Conservation (phyloP, 2,113 vertebrate species). For the Mobula birostris region DNA sequence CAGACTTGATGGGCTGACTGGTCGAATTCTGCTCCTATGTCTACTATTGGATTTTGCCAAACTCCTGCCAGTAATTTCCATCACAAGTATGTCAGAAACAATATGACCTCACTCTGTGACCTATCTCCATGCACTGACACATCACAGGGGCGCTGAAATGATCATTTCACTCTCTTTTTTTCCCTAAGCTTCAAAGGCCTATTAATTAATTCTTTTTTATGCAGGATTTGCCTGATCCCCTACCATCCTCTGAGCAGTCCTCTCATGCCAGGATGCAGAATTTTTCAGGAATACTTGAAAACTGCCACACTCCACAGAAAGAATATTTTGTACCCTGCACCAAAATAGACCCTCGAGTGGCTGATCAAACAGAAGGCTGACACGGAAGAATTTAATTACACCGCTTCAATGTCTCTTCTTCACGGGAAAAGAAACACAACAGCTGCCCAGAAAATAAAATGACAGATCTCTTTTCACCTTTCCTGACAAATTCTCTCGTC, state of each 20-base stretch:
- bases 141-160: constrained; percentile 74
- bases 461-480: neutral
- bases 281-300: constrained; percentile 85
- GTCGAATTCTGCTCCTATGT: too few species aligned
- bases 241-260: constrained; percentile 46
- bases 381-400: constrained; percentile 47
- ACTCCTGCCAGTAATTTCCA: neutral
- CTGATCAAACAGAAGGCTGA: constrained; percentile 51
- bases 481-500: neutral
- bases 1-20: too few species aligned
- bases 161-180: constrained; percentile 56
- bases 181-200: constrained; percentile 55
- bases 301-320: constrained; percentile 50
- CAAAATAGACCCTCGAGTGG: constrained; percentile 49
- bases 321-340: constrained; percentile 40
- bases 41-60: neutral
- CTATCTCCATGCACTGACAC: constrained; percentile 62
- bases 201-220: constrained; percentile 55
- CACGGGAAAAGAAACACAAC: neutral
- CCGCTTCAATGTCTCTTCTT: neutral
- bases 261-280: constrained; percentile 71
- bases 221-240: constrained; percentile 48
- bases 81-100: neutral
- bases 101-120: constrained; percentile 54
- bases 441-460: constrained; percentile 1